phyloP scores from a whole-genome alignment of 2,888 invertebrate genomes.

The Nymphalis urticae region DNA sequence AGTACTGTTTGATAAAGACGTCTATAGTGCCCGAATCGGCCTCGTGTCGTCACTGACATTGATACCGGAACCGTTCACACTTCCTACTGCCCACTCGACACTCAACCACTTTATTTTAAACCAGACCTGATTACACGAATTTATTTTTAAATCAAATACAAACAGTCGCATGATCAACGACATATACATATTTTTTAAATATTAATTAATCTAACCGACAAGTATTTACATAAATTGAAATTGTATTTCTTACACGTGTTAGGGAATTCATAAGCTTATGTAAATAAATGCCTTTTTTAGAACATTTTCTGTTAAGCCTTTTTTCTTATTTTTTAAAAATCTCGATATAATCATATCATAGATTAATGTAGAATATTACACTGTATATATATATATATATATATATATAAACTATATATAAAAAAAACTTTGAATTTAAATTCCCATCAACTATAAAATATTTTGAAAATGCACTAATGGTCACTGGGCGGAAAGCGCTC shows the following conservation, averaged over 20 bases:
- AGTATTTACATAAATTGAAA: too few relatives aligned
- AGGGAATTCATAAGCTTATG: too few relatives aligned
- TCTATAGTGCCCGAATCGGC: constrained; percentile 55
- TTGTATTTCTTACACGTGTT: too few relatives aligned
- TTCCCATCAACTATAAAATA: constrained; percentile 14
- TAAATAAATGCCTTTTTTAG: too few relatives aligned
- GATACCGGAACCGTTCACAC: constrained; percentile 62
- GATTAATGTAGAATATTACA: too few relatives aligned
- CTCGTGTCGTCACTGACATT: constrained; percentile 72
- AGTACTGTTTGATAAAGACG: constrained; percentile 17
- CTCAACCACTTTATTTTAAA: constrained; percentile 15
- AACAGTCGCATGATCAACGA: too few relatives aligned
- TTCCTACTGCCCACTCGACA: constrained; percentile 53
- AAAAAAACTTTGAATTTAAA: neutral
- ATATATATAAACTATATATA: too few relatives aligned
- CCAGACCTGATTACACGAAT: constrained; percentile 13
- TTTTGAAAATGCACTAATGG: constrained; percentile 23
- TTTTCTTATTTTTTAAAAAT: too few relatives aligned
- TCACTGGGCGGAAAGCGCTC: constrained; percentile 39
- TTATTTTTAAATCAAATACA: constrained; percentile 14
- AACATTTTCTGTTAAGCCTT: too few relatives aligned
- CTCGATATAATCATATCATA: too few relatives aligned
- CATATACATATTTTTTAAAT: neutral
- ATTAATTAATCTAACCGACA: neutral
- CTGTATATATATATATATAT: too few relatives aligned